Conservation (phyloP, 2,113 vertebrate species). For the Ancistrus triradiatus region DNA sequence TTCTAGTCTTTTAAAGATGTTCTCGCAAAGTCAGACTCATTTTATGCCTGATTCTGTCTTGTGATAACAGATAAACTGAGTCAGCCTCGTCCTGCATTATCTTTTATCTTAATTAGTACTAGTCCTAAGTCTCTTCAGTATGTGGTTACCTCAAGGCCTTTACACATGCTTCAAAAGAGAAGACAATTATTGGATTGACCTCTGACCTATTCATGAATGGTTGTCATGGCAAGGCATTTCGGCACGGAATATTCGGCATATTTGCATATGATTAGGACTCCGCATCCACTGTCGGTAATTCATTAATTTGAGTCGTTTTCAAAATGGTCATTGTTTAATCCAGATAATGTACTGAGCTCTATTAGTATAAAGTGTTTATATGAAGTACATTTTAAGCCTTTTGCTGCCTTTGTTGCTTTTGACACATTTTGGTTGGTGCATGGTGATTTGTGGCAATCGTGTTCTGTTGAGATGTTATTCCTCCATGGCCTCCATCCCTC, state of each 20-base stretch:
- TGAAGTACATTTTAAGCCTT: background rate
- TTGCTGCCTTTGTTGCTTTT: background rate
- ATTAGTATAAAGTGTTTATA: background rate
- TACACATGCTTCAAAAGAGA: conserved; percentile 32
- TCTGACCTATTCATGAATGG: conserved; percentile 46
- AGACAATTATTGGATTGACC: conserved; percentile 56
- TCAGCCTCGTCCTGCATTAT: background rate
- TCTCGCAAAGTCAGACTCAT: background rate
- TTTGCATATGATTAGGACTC: conserved; percentile 36
- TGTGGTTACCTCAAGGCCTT: conserved; percentile 29
- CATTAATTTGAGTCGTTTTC: background rate
- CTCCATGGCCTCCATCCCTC: conserved; percentile 2
- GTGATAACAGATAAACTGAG: background rate
- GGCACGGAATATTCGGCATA: conserved; percentile 11
- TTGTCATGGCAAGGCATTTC: conserved; percentile 46
- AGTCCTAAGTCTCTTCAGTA: conserved; percentile 15
- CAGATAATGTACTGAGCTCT: background rate
- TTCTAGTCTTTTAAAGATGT: background rate
- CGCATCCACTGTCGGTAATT: conserved; percentile 6
- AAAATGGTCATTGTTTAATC: background rate
- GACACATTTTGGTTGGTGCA: background rate
- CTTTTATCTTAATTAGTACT: conserved; percentile 1
- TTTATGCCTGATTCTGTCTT: background rate
- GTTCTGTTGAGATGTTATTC: conserved; percentile 35
- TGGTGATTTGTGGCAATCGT: conserved; percentile 22